phyloP scores from a whole-genome alignment of 2,888 invertebrate species.

The Melinaea marsaeus region DNA sequence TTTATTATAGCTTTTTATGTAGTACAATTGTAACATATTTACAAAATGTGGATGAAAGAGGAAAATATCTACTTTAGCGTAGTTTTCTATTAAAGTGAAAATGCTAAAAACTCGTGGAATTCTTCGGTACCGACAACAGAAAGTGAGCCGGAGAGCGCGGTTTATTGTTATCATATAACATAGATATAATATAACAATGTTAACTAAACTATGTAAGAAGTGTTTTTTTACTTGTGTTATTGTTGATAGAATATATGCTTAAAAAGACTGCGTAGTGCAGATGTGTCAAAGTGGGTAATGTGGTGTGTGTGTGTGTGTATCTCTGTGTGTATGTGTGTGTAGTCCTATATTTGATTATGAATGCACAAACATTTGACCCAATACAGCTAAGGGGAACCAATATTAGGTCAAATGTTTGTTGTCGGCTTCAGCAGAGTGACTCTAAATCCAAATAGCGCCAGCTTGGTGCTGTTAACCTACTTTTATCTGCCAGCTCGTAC shows the following conservation, averaged over 20 bases:
- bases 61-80: background rate
- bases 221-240: too few species aligned
- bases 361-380: background rate
- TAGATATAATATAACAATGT: too few species aligned
- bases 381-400: background rate
- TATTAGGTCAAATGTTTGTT: background rate
- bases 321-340: too few species aligned
- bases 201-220: too few species aligned
- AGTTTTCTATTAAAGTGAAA: slow-evolving; percentile 32
- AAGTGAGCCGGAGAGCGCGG: slow-evolving; percentile 9
- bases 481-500: slow-evolving; percentile 49
- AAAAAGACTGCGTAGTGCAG: too few species aligned
- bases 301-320: too few species aligned
- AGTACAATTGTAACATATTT: too few species aligned
- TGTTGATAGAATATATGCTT: too few species aligned
- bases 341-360: too few species aligned
- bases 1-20: too few species aligned
- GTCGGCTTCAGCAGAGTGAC: background rate
- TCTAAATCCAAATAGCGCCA: slow-evolving; percentile 40
- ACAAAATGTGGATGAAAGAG: background rate
- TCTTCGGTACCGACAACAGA: slow-evolving; percentile 25
- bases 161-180: slow-evolving; percentile 8
- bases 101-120: slow-evolving; percentile 29
- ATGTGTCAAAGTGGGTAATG: too few species aligned
- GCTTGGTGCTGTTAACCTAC: slow-evolving; percentile 56